Conservation (phyloP, 2,888 invertebrate species). For the Pocota personata region DNA sequence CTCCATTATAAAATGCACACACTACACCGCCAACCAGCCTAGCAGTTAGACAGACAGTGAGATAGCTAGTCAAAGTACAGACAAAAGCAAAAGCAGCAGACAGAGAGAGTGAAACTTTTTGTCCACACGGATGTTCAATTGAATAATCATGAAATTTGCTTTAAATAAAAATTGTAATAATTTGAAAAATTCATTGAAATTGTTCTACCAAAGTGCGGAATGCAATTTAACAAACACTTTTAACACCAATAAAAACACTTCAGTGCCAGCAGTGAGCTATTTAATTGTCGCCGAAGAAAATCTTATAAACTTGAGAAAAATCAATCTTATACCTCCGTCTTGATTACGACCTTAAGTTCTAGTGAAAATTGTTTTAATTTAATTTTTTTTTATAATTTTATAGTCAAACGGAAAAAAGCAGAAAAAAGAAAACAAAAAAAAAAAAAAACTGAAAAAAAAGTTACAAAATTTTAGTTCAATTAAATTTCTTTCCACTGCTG, state of each 20-base stretch:
- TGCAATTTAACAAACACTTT: constrained; percentile 70
- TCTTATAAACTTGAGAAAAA: constrained; percentile 78
- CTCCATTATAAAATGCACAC: constrained; percentile 7
- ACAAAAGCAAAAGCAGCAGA: constrained; percentile 51
- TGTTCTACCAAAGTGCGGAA: constrained; percentile 67
- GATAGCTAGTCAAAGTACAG: not conserved
- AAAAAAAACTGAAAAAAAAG: constrained; percentile 30
- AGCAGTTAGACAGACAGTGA: constrained; percentile 8
- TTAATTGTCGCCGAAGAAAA: constrained; percentile 59
- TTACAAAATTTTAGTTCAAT: constrained; percentile 67
- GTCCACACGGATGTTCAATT: constrained; percentile 75
- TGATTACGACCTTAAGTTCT: constrained; percentile 78
- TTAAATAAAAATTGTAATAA: constrained; percentile 78
- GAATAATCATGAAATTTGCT: constrained; percentile 83
- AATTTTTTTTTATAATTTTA: constrained; percentile 54
- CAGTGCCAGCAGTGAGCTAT: constrained; percentile 59
- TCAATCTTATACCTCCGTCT: constrained; percentile 81
- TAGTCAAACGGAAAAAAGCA: constrained; percentile 23
- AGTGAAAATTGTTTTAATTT: constrained; percentile 67
- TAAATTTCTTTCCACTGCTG: constrained; percentile 28
- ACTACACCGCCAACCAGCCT: constrained; percentile 33
- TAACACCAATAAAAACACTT: constrained; percentile 53
- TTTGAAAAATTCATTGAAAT: constrained; percentile 79
- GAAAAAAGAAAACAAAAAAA: constrained; percentile 21
- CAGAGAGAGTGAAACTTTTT: constrained; percentile 72